phyloP scores from a whole-genome alignment of 2,888 invertebrate species.

The Pemphredon lugubris region DNA sequence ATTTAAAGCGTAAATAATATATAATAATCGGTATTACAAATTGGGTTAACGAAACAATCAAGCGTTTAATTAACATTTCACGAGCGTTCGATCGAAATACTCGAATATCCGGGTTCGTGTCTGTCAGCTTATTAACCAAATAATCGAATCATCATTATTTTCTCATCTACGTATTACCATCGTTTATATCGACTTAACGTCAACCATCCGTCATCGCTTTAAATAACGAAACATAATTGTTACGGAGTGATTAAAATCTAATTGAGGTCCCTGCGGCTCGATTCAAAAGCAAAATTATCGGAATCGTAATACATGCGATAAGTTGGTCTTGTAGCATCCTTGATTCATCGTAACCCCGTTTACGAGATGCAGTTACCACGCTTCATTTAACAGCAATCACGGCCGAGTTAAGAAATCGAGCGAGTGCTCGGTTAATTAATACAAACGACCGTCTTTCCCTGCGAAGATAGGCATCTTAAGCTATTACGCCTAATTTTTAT shows the following conservation, averaged over 20 bases:
- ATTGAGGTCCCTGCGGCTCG: no score
- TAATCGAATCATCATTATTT: slow-evolving; percentile 28
- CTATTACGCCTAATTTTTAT: slow-evolving; percentile 47
- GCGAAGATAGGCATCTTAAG: slow-evolving; percentile 50
- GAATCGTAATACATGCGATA: no score
- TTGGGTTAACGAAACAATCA: slow-evolving; percentile 19
- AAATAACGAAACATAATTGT: no score
- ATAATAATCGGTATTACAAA: slow-evolving; percentile 1
- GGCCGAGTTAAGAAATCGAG: slow-evolving; percentile 54
- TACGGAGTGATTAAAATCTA: no score
- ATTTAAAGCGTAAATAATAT: slow-evolving; percentile 6
- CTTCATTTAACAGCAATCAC: slow-evolving; percentile 57
- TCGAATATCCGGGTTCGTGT: slow-evolving; percentile 10
- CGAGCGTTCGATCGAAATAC: slow-evolving; percentile 1
- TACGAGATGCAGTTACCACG: slow-evolving; percentile 24
- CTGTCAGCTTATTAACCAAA: slow-evolving; percentile 15
- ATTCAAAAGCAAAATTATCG: no score
- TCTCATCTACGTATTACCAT: slow-evolving; percentile 8
- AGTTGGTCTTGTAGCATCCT: slow-evolving; percentile 23
- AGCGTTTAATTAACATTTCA: slow-evolving; percentile 26
- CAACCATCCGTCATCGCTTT: neutral
- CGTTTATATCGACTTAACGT: neutral
- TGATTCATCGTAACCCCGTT: neutral
- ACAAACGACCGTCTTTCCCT: slow-evolving; percentile 55
- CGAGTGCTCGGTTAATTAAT: slow-evolving; percentile 59